phyloP scores from a whole-genome alignment of 23 tunicate species.

The Corella eumyota region DNA sequence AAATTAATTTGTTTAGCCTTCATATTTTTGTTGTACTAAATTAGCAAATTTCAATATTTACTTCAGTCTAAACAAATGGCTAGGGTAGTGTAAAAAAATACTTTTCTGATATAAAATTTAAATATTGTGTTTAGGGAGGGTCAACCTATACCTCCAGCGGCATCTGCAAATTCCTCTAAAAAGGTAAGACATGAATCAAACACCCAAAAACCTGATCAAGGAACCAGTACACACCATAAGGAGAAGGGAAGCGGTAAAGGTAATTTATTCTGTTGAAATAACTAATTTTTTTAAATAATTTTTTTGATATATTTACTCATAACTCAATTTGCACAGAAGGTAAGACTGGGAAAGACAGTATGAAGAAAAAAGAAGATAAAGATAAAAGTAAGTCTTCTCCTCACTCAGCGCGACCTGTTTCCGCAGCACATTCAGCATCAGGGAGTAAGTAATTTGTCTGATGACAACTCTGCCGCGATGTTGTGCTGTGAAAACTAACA shows the following conservation, averaged over 20 bases:
- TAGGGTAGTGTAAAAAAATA: too few relatives aligned
- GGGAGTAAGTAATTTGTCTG: too few relatives aligned
- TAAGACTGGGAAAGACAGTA: background rate
- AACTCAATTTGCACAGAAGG: background rate
- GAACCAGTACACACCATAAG: background rate
- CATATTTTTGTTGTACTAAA: too few relatives aligned
- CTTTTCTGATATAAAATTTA: too few relatives aligned
- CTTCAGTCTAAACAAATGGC: too few relatives aligned
- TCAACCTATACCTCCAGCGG: too few relatives aligned
- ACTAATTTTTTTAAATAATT: background rate
- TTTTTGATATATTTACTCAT: background rate
- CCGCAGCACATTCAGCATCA: too few relatives aligned
- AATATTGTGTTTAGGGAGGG: too few relatives aligned
- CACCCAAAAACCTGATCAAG: background rate
- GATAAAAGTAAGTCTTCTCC: conserved; percentile 75
- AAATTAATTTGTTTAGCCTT: too few relatives aligned
- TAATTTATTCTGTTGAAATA: background rate
- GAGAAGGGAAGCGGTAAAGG: conserved; percentile 14
- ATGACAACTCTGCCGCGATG: too few relatives aligned
- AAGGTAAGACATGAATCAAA: background rate
- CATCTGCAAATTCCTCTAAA: conserved; percentile 1
- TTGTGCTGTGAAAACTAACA: too few relatives aligned
- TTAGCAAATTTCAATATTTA: too few relatives aligned
- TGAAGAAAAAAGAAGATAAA: conserved; percentile 43
- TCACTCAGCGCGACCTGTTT: conserved; percentile 32